Evolutionary conservation across 1,140 invertebrate genomes (phyloP).

Genomic region (Artemia franciscana): DNA sequence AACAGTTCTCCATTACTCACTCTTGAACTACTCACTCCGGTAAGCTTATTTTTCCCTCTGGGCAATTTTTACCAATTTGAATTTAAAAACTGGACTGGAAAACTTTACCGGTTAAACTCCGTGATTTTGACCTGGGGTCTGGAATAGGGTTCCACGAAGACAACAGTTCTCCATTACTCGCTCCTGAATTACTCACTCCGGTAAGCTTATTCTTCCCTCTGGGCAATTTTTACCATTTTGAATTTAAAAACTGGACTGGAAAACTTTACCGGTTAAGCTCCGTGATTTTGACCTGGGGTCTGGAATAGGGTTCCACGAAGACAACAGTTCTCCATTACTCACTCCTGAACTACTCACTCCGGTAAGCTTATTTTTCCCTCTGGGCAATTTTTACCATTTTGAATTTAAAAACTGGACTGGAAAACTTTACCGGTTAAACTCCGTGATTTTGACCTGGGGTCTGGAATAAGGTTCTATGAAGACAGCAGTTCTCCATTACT

Average conservation of each 20-base stretch:
- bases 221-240: too few species aligned
- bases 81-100: too few species aligned
- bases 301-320: slow-evolving; percentile 64
- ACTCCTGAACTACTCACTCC: slow-evolving; percentile 78
- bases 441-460: slow-evolving; percentile 94
- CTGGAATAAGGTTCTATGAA: slow-evolving; percentile 72
- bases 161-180: slow-evolving; percentile 51
- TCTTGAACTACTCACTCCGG: slow-evolving; percentile 70
- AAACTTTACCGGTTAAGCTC: slow-evolving; percentile 78
- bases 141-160: slow-evolving; percentile 68
- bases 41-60: slow-evolving; percentile 22
- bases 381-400: too few species aligned
- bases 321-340: slow-evolving; percentile 48
- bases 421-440: slow-evolving; percentile 81
- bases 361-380: slow-evolving; percentile 27
- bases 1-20: slow-evolving; percentile 56
- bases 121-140: slow-evolving; percentile 93
- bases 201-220: slow-evolving; percentile 27
- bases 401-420: too few species aligned
- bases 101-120: slow-evolving; percentile 82
- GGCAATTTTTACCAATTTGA: too few species aligned
- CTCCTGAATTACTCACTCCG: slow-evolving; percentile 71
- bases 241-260: too few species aligned
- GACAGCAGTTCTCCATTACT: slow-evolving; percentile 48
- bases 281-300: slow-evolving; percentile 96